Evolutionary conservation across 2,797 vertebrate genomes (phyloP), one percentile per base, ranked within the genome.

Genomic region (Botia almorhae): DNA sequence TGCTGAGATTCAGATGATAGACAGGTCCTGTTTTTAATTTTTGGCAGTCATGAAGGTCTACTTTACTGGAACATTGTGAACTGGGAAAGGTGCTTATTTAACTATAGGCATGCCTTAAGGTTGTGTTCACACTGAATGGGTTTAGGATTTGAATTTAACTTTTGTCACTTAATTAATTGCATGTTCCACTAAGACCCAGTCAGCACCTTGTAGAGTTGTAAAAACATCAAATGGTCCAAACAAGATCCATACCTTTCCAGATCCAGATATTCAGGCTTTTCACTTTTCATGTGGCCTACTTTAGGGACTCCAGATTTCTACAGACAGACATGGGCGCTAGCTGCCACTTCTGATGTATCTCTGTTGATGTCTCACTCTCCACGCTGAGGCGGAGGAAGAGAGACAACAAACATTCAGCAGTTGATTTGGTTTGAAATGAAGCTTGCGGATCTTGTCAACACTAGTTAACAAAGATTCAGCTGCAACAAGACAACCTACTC

Each of bases 321-420:
- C 64, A 76, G 72, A 76, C 79, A 79, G 72, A 81, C 61, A 69
- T 69, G 73, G 60, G 72, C 70, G 71, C 77, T 69, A 75, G 69
- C 82, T 84, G 82, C 69, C 82, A 74, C 72, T 77, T 81, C 81
- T 78, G 69, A 84, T 79, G 78, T 74, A 69, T 85, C 77, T 56
- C 50, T 74, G 70, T 73, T 81, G 82, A 77, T 84, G 81, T 81
- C 75, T 87, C 43, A 61, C 48, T 77, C 61, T 79, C 55, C 73
- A 36, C 3, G 13, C 72, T 67, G 60, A 58, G 26, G 71, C n/a
- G 0, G 67, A 63, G 70, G 55, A 68, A 67, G 71, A 63, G 63
- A 50, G 56, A 76, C 65, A 75, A 75, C 78, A 75, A 75, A 78
- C 48, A 78, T 79, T 74, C 70, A 69, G 61, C 75, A 78, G 69